Evolutionary conservation across 2,888 invertebrate genomes (phyloP).

Genomic region (Rhingia campestris): DNA sequence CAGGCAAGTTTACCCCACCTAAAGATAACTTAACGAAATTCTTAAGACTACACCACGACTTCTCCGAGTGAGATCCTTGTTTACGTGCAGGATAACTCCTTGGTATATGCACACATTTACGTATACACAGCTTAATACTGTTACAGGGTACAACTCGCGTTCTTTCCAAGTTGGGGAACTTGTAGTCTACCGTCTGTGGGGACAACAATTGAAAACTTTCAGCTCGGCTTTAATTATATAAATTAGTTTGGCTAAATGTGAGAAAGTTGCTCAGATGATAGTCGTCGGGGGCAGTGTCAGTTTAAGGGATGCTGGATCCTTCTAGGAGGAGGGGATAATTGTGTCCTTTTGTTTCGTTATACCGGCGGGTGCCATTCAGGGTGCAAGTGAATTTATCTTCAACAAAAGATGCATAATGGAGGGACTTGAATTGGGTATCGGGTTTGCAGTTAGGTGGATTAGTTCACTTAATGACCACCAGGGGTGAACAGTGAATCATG

Average conservation of each 20-base stretch:
- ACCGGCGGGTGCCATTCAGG: background rate
- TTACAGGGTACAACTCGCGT: background rate
- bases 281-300: background rate
- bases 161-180: slow-evolving; percentile 27
- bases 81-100: slow-evolving; percentile 53
- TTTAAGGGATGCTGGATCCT: background rate
- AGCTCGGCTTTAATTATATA: slow-evolving; percentile 65
- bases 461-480: slow-evolving; percentile 16
- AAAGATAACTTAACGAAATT: slow-evolving; percentile 48
- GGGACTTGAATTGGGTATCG: background rate
- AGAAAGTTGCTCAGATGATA: slow-evolving; percentile 45
- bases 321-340: slow-evolving; percentile 9
- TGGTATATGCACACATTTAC: slow-evolving; percentile 6
- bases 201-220: slow-evolving; percentile 68
- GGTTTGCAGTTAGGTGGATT: slow-evolving; percentile 27
- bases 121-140: slow-evolving; percentile 8
- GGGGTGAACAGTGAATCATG: slow-evolving; percentile 25
- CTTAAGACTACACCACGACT: slow-evolving; percentile 32
- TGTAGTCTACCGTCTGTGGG: slow-evolving; percentile 42
- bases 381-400: background rate
- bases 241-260: slow-evolving; percentile 64
- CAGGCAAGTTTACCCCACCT: slow-evolving; percentile 18
- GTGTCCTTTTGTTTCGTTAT: slow-evolving; percentile 2
- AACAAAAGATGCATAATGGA: background rate
- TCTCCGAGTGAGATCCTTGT: slow-evolving; percentile 55